A percentile compares a stretch with the other conserved stretches of the same genome.
phyloP scores from a whole-genome alignment of 2,888 invertebrate genomes.

The Rhagonycha fulva region DNA sequence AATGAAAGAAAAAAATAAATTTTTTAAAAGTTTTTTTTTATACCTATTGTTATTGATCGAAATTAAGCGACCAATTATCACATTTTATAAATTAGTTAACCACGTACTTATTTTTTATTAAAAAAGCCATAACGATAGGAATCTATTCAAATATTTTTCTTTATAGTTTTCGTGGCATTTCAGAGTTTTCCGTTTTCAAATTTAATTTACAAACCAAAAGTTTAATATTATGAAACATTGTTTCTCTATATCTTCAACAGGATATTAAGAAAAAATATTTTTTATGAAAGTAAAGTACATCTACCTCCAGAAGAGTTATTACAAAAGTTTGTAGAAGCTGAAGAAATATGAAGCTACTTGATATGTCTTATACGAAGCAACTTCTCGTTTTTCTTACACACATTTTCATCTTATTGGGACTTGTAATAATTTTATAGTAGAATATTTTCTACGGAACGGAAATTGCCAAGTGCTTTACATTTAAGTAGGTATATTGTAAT shows the following conservation, averaged over 20 bases:
- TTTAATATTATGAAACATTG: conserved; percentile 1
- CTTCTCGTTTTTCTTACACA: conserved; percentile 31
- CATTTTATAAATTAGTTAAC: not conserved
- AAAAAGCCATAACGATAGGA: not conserved
- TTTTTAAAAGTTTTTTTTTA: not conserved
- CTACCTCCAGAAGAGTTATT: conserved; percentile 35
- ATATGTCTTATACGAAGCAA: conserved; percentile 39
- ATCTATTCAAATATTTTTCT: not conserved
- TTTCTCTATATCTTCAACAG: conserved; percentile 9
- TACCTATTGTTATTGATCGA: not conserved
- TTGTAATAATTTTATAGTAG: conserved; percentile 13
- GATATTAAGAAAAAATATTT: conserved; percentile 15
- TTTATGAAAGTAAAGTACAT: conserved; percentile 19
- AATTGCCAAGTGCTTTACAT: not conserved
- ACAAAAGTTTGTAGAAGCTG: conserved; percentile 37
- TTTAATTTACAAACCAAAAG: not conserved
- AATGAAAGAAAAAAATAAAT: not conserved
- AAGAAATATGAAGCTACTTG: conserved; percentile 43
- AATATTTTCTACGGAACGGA: not conserved
- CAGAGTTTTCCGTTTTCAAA: not conserved
- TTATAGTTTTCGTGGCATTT: not conserved
- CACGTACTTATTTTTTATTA: not conserved
- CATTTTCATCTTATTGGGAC: conserved; percentile 16
- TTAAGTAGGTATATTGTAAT: not conserved
- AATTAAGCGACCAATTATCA: not conserved